Conservation (phyloP, 1,140 invertebrate species). For the Alviniconcha marisindica region DNA sequence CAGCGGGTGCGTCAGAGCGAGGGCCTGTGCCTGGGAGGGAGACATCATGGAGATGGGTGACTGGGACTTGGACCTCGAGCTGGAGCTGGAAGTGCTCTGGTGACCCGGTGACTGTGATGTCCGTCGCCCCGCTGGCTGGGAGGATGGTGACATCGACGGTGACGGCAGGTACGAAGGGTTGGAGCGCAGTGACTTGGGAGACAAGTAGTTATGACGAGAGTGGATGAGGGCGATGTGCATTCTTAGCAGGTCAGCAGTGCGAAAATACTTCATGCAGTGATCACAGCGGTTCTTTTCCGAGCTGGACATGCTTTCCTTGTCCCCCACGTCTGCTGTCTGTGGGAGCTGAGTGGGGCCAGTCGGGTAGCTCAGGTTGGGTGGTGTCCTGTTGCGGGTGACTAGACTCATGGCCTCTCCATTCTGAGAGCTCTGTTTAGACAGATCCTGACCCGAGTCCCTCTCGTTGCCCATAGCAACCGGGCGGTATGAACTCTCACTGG, state of each 20-base stretch:
- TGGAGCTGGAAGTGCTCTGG: conserved; percentile 32
- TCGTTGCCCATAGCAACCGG: neutral
- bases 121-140: neutral
- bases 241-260: conserved; percentile 23
- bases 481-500: conserved; percentile 26
- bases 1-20: neutral
- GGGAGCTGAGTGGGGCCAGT: conserved; percentile 34
- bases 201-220: neutral
- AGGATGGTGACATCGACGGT: conserved; percentile 9
- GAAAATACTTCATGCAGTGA: conserved; percentile 28
- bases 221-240: conserved; percentile 38
- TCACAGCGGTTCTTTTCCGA: conserved; percentile 32
- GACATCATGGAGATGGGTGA: conserved; percentile 30
- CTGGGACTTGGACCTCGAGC: conserved; percentile 31
- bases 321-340: conserved; percentile 16
- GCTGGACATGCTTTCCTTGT: neutral
- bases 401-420: conserved; percentile 39
- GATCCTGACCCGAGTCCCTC: conserved; percentile 21
- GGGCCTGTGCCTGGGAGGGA: conserved; percentile 8
- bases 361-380: conserved; percentile 30
- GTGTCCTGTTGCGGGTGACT: conserved; percentile 24
- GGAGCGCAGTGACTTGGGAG: conserved; percentile 15
- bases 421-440: conserved; percentile 37
- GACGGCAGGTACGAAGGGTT: conserved; percentile 12
- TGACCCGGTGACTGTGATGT: conserved; percentile 31